A percentile compares a stretch with the other conserved stretches of the same genome.
Evolutionary conservation across 2,888 invertebrate species (phyloP).

Genomic region (Eupithecia tripunctaria): DNA sequence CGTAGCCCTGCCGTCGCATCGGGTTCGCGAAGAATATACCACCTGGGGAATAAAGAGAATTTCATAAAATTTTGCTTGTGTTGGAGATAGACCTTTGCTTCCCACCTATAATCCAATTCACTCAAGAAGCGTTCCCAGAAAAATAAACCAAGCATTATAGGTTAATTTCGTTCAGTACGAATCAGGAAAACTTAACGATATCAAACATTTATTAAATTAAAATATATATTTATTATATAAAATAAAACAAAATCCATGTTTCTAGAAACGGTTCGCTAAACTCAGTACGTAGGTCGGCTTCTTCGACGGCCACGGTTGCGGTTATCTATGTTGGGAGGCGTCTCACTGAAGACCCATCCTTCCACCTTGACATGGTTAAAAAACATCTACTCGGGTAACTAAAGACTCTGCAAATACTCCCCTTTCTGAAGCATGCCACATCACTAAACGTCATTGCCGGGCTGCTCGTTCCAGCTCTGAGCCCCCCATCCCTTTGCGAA

Average conservation of each 20-base stretch:
- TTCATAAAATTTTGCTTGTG: neutral
- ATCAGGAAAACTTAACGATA: too few relatives aligned
- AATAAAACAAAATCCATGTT: neutral
- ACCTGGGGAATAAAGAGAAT: conserved; percentile 82
- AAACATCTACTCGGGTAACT: too few relatives aligned
- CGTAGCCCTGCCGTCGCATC: conserved; percentile 98
- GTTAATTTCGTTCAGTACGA: neutral
- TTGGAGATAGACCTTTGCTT: neutral
- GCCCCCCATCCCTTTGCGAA: too few relatives aligned
- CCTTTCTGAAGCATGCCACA: too few relatives aligned
- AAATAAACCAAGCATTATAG: neutral
- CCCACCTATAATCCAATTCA: neutral
- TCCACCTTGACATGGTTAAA: too few relatives aligned
- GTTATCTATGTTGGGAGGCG: neutral
- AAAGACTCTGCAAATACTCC: too few relatives aligned
- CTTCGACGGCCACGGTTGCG: neutral
- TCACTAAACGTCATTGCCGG: too few relatives aligned
- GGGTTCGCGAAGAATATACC: conserved; percentile 99
- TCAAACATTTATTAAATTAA: too few relatives aligned
- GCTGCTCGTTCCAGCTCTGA: too few relatives aligned
- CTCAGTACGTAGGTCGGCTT: neutral
- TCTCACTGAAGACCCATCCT: conserved; percentile 92
- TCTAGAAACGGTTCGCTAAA: neutral
- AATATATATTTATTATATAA: too few relatives aligned
- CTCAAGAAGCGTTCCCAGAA: neutral